phyloP scores from a whole-genome alignment of 2,888 invertebrate genomes.

The Phaonia tiefii region DNA sequence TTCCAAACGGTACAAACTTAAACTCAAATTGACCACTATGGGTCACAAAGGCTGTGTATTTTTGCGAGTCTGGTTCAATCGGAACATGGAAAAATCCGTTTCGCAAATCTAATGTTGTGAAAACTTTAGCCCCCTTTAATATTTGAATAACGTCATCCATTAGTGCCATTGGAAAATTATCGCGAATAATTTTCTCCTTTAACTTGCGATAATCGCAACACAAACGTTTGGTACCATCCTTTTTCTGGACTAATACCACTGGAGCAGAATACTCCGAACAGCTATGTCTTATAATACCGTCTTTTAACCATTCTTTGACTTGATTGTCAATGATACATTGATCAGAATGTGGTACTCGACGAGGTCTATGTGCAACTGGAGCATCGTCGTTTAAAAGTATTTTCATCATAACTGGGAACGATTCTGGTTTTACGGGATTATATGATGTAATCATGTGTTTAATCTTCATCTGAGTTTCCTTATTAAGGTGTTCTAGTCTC shows the following conservation, averaged over 20 bases:
- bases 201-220: slow-evolving; percentile 67
- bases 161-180: slow-evolving; percentile 65
- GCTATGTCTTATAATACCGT: slow-evolving; percentile 11
- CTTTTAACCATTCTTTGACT: slow-evolving; percentile 46
- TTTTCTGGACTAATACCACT: slow-evolving; percentile 61
- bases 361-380: slow-evolving; percentile 28
- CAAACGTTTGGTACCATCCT: slow-evolving; percentile 57
- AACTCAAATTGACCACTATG: slow-evolving; percentile 68
- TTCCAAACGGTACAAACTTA: slow-evolving; percentile 52
- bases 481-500: background rate
- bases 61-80: slow-evolving; percentile 62
- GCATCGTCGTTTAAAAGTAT: background rate
- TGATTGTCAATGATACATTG: slow-evolving; percentile 48
- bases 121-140: slow-evolving; percentile 62
- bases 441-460: background rate
- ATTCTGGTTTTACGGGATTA: background rate
- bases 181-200: slow-evolving; percentile 66
- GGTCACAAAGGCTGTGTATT: slow-evolving; percentile 70
- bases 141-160: slow-evolving; percentile 63
- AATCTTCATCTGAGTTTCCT: background rate
- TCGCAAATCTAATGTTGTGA: slow-evolving; percentile 67
- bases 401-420: slow-evolving; percentile 12
- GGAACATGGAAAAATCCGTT: slow-evolving; percentile 70
- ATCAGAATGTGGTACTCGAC: slow-evolving; percentile 47
- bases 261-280: slow-evolving; percentile 53